Evolutionary conservation across 1,140 invertebrate species (phyloP).

Genomic region (Drosophila obscura): DNA sequence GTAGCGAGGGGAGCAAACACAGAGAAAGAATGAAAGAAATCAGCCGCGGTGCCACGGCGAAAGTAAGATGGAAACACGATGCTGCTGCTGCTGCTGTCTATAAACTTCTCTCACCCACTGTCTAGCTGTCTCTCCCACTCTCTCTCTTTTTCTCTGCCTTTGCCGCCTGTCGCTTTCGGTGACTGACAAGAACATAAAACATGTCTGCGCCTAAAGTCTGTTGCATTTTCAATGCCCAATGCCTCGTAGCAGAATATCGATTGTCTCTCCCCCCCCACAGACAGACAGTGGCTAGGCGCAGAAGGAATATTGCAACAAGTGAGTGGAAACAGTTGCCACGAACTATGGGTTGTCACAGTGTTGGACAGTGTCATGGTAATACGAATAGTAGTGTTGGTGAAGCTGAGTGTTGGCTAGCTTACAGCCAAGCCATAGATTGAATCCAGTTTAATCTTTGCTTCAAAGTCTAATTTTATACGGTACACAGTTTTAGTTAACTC

Average conservation of each 20-base stretch:
- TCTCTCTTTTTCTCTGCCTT: background rate
- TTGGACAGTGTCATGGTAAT: no score
- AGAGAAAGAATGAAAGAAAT: background rate
- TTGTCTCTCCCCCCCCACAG: slow-evolving; percentile 22
- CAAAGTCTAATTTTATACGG: no score
- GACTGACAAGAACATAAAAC: slow-evolving; percentile 78
- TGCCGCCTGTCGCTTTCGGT: slow-evolving; percentile 31
- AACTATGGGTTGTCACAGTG: no score
- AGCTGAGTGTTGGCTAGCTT: no score
- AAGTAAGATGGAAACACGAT: slow-evolving; percentile 59
- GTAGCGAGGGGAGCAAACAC: background rate
- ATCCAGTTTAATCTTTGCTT: no score
- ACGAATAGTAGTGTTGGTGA: no score
- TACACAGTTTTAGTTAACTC: no score
- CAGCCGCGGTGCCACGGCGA: slow-evolving; percentile 32
- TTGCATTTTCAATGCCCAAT: slow-evolving; percentile 57
- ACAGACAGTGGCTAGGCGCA: background rate
- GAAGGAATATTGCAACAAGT: slow-evolving; percentile 25
- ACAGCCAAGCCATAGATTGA: no score
- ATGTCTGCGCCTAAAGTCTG: slow-evolving; percentile 79
- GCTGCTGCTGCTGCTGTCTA: slow-evolving; percentile 27
- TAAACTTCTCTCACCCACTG: slow-evolving; percentile 23
- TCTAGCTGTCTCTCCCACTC: background rate
- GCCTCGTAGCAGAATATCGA: slow-evolving; percentile 44
- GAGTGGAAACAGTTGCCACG: slow-evolving; percentile 11